These are phyloP conservation scores for Nomada ferruginata DNA, from an alignment of 2,888 invertebrate species.

Conservation along the genomic window DNA sequence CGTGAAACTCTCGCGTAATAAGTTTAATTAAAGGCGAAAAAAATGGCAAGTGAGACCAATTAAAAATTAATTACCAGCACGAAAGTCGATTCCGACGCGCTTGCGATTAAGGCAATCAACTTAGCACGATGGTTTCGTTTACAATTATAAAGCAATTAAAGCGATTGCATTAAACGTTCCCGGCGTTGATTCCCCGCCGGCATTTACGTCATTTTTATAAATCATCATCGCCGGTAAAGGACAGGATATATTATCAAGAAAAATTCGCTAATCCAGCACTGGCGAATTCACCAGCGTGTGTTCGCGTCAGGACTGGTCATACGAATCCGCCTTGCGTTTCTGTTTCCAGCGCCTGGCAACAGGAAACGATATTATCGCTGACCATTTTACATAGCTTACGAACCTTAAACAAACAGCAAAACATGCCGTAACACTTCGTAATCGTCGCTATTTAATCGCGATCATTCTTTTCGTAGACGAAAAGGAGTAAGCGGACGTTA, in stretches of 20 bases:
- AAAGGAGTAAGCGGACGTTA: no score
- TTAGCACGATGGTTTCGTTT: neutral
- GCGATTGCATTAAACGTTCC: neutral
- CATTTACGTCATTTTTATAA: no score
- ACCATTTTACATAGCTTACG: conserved; percentile 16
- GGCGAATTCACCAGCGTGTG: neutral
- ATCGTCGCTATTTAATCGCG: neutral
- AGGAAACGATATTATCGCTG: conserved; percentile 28
- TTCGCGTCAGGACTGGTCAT: conserved; percentile 19
- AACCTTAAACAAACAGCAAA: neutral
- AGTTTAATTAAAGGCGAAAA: neutral
- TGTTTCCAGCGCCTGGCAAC: conserved; percentile 27
- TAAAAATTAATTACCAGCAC: conserved; percentile 14
- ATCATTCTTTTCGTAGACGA: neutral
- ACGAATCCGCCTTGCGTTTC: conserved; percentile 5
- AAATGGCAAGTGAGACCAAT: neutral
- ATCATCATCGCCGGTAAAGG: no score
- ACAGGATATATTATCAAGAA: conserved; percentile 1
- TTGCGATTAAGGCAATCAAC: neutral
- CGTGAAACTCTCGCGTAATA: neutral
- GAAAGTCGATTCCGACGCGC: neutral
- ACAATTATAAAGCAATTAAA: conserved; percentile 1
- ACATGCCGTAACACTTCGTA: neutral
- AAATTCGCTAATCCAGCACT: conserved; percentile 48
- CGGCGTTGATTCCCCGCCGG: no score